Evolutionary conservation across 1,140 invertebrate species (phyloP).

Genomic region (Drosophila ohnishii): DNA sequence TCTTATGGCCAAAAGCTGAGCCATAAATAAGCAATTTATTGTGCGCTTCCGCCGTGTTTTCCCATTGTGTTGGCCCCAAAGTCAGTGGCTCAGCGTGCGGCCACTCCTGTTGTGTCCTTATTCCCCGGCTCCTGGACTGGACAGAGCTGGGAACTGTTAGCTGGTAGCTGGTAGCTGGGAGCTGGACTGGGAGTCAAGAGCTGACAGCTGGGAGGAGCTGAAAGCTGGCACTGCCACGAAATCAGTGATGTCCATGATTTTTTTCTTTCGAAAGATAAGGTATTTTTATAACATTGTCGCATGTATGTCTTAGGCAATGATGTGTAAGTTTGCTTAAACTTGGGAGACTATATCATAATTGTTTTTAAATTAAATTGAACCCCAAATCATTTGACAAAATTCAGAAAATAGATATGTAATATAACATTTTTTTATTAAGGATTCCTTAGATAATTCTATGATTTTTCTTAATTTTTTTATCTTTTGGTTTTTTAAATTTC

Average conservation of each 20-base stretch:
- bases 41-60: constrained; percentile 78
- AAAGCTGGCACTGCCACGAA: constrained; percentile 8
- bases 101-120: constrained; percentile 35
- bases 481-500: neutral
- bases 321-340: neutral
- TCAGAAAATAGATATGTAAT: too few species aligned
- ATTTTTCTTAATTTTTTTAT: neutral
- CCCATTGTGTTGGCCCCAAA: constrained; percentile 60
- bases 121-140: constrained; percentile 30
- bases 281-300: neutral
- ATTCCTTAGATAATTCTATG: neutral
- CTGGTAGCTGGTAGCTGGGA: constrained; percentile 2
- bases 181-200: constrained; percentile 14
- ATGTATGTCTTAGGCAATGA: neutral
- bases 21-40: constrained; percentile 82
- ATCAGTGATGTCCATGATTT: neutral
- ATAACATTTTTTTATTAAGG: too few species aligned
- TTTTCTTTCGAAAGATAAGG: too few species aligned
- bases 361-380: too few species aligned
- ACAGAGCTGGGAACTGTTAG: constrained; percentile 4
- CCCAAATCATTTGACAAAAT: too few species aligned
- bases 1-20: constrained; percentile 78
- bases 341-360: neutral
- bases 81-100: constrained; percentile 63
- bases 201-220: constrained; percentile 29